phyloP scores from a whole-genome alignment of 2,888 invertebrate species.

The Phyllotreta striolata region DNA sequence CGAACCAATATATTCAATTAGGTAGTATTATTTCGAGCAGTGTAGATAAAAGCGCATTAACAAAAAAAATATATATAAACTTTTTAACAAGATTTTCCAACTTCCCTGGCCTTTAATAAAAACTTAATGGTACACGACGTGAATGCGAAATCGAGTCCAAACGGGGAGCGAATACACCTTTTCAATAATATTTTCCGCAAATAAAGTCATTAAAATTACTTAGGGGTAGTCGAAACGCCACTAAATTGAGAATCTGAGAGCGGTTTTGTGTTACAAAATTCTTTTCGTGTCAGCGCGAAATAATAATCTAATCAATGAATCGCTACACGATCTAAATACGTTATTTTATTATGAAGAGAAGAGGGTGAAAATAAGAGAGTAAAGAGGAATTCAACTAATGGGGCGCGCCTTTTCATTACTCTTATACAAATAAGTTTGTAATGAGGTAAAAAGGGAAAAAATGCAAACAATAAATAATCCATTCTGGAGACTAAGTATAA shows the following conservation, averaged over 20 bases:
- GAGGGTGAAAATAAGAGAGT: neutral
- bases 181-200: conserved; percentile 39
- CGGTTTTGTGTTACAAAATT: conserved; percentile 33
- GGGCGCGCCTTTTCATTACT: too few relatives aligned
- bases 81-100: conserved; percentile 25
- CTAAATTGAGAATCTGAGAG: conserved; percentile 31
- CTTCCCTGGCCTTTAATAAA: conserved; percentile 36
- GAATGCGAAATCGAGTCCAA: conserved; percentile 32
- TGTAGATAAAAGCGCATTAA: neutral
- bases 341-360: conserved; percentile 22
- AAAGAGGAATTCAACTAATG: too few relatives aligned
- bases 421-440: too few relatives aligned
- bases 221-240: conserved; percentile 27
- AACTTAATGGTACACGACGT: conserved; percentile 33
- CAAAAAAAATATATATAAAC: conserved; percentile 18
- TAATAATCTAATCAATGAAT: conserved; percentile 33
- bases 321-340: conserved; percentile 31
- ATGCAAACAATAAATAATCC: too few relatives aligned
- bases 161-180: conserved; percentile 34
- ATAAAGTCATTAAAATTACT: conserved; percentile 42
- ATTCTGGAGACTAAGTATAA: too few relatives aligned
- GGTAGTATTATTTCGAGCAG: too few relatives aligned
- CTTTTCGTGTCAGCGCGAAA: conserved; percentile 30
- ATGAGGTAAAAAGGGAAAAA: too few relatives aligned
- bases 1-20: too few relatives aligned